Percentiles rank a stretch among this genome's conserved stretches.
Evolutionary conservation across 2,113 vertebrate species (phyloP).

Genomic region (Corythornis madagascariensis): DNA sequence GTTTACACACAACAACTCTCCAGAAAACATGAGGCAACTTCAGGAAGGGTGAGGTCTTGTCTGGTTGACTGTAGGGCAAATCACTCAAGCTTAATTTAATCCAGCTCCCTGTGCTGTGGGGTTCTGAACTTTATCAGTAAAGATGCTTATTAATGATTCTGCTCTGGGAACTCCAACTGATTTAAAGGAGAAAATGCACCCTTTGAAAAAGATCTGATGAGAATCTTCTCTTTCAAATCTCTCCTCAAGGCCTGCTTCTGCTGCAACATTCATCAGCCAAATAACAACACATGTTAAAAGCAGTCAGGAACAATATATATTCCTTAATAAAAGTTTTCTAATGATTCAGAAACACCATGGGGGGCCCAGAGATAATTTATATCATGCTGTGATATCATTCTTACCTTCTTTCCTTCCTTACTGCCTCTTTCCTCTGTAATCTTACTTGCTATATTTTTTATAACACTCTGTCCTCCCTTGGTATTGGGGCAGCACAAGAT

Average conservation of each 20-base stretch:
- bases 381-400: not conserved
- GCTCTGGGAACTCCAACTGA: conserved; percentile 9
- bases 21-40: not conserved
- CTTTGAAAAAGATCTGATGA: conserved; percentile 46
- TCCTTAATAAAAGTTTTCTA: not conserved
- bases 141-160: conserved; percentile 7
- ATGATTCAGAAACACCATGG: not conserved
- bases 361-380: not conserved
- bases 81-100: conserved; percentile 14
- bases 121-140: conserved; percentile 13
- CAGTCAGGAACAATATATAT: not conserved
- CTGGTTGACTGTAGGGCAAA: not conserved
- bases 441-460: not conserved
- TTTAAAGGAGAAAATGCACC: conserved; percentile 16
- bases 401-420: not conserved
- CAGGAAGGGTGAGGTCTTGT: not conserved
- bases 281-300: not conserved
- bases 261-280: not conserved
- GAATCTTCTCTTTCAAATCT: conserved; percentile 35
- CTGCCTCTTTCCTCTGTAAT: not conserved
- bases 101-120: not conserved
- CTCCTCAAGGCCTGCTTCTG: not conserved
- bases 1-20: not conserved
- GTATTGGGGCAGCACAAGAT: fast-evolving
- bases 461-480: not conserved